Evolutionary conservation across 2,888 invertebrate species (phyloP), one percentile per base, ranked within the genome.

Genomic region (Pseudeuparius sepicola): DNA sequence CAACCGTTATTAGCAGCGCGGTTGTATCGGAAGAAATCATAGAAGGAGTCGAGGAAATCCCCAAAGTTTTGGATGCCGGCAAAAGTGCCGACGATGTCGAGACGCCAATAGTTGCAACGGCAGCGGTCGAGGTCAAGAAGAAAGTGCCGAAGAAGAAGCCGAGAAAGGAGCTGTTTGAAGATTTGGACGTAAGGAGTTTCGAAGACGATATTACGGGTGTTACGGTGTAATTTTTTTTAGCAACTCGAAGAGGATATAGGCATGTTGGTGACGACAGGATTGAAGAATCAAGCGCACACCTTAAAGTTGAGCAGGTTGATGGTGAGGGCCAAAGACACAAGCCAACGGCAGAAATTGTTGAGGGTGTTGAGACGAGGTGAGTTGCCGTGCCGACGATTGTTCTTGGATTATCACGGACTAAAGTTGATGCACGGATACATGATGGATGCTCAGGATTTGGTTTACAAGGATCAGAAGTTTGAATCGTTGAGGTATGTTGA

Each of bases 391-490:
- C 71, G 85, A 6, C 66, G 89, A 10, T 69, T 94, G 41, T 94
- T 96, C 66, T 71, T 90, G 35, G 89, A 89, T 66, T 94, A 94
- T 63, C 89, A 94, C 53, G 96, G 96, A 0, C 67, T 96, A 35
- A 68, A 87, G 4, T 66, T 97, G 34, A 69, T 97, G 37, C 89
- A 92, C 67, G 88, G 87, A 15, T 96, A 96, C 82, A 90, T 94
- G 75, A 75, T 77, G 37, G 87, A 88, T 53, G 71, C 76, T 1
- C 68, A 74, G 12, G 55, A 57, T 38, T 41, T 57, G 39, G 52
- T 49, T n/a, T 51, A 52, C 29, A 43, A 39, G 16, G 56, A 60
- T 37, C 51, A 51, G 24, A 56, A 55, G 38, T 55, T 49, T 34
- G 56, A 60, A 48, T 53, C 53, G 10, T 37, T 56, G 29, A 48